Percentiles rank a stretch among this genome's conserved stretches.
Evolutionary conservation across 1,140 invertebrate genomes (phyloP).

Genomic region (Bathynomus jamesi): DNA sequence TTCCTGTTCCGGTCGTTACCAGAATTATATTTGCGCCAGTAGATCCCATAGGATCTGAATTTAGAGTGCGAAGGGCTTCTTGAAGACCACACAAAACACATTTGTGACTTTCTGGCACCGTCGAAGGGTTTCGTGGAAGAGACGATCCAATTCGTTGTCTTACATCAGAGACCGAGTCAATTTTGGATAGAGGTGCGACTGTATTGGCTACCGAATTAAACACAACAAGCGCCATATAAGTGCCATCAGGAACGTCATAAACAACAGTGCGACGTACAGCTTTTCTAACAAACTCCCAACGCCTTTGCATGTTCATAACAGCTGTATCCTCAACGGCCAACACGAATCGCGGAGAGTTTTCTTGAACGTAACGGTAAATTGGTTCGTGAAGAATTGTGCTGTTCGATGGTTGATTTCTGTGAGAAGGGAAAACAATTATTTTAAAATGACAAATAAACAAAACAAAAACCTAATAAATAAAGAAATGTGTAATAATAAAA

Average conservation of each 20-base stretch:
- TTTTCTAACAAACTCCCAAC: conserved; percentile 36
- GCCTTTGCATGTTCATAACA: conserved; percentile 33
- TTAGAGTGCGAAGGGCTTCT: conserved; percentile 10
- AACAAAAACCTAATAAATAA: too few species aligned
- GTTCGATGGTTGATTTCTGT: conserved; percentile 25
- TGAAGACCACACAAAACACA: conserved; percentile 16
- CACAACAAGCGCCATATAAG: conserved; percentile 29
- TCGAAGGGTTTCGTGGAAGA: conserved; percentile 12
- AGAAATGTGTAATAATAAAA: too few species aligned
- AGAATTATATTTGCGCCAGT: conserved; percentile 17
- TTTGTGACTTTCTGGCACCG: conserved; percentile 18
- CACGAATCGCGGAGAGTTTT: conserved; percentile 29
- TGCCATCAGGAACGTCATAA: conserved; percentile 35
- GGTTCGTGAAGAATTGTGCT: conserved; percentile 21
- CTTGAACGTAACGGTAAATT: conserved; percentile 27
- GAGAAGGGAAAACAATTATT: conserved; percentile 5
- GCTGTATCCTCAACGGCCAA: conserved; percentile 35
- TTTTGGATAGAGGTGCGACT: conserved; percentile 26
- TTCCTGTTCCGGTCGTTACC: conserved; percentile 12
- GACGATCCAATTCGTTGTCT: conserved; percentile 13
- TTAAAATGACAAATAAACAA: neutral
- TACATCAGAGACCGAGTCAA: conserved; percentile 20
- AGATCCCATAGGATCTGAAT: conserved; percentile 10
- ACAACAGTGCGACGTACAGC: conserved; percentile 30
- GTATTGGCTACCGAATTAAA: conserved; percentile 30